A percentile compares a stretch with the other conserved stretches of the same genome.
Evolutionary conservation across 2,888 invertebrate genomes (phyloP).

Genomic region (Philopedon plagiatum): DNA sequence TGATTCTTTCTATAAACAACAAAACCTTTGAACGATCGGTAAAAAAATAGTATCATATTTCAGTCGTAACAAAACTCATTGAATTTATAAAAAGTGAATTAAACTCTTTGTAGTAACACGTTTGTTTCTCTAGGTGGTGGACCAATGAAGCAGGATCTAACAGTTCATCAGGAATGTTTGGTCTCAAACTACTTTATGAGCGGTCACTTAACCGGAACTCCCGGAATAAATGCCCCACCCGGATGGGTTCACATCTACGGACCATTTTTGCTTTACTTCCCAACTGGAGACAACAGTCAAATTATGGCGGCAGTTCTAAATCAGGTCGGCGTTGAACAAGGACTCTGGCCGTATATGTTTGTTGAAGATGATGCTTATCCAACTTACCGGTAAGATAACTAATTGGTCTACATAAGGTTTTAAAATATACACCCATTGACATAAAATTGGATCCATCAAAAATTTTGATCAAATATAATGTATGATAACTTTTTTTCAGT

Average conservation of each 20-base stretch:
- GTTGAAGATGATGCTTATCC: constrained; percentile 14
- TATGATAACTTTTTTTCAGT: too few species aligned
- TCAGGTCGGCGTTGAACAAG: constrained; percentile 16
- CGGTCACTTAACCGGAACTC: constrained; percentile 23
- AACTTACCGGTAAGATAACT: not conserved
- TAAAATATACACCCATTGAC: too few species aligned
- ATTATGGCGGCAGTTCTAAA: constrained; percentile 11
- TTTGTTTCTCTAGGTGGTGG: constrained; percentile 7
- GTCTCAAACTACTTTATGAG: constrained; percentile 24
- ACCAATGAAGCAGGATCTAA: constrained; percentile 34
- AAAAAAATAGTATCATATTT: too few species aligned
- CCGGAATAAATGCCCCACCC: constrained; percentile 3
- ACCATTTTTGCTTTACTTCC: constrained; percentile 30
- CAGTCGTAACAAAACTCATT: too few species aligned
- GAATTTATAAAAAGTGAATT: too few species aligned
- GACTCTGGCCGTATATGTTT: constrained; percentile 24
- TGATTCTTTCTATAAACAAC: too few species aligned
- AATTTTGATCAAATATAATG: too few species aligned
- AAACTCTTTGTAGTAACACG: too few species aligned
- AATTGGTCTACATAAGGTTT: too few species aligned
- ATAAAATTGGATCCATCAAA: too few species aligned
- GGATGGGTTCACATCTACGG: constrained; percentile 30
- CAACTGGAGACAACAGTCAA: constrained; percentile 20
- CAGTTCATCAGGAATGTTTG: constrained; percentile 24
- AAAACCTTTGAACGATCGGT: too few species aligned